Percentiles rank a stretch among this genome's conserved stretches.
These are phyloP conservation scores for Urocitellus parryii DNA, from an alignment of 2,113 vertebrate species.

Conservation along the genomic window DNA sequence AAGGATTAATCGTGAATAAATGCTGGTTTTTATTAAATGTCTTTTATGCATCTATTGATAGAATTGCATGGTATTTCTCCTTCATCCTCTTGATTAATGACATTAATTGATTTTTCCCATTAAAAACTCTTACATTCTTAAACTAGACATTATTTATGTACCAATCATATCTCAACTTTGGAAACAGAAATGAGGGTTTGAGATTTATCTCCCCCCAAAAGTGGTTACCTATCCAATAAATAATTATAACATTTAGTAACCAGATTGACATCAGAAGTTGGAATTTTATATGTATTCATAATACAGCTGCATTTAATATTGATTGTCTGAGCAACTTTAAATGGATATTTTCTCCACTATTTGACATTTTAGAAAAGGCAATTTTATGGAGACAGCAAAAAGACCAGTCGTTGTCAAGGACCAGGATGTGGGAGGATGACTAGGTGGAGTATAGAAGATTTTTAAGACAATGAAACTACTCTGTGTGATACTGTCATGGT, in stretches of 20 bases:
- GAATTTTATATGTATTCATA: neutral
- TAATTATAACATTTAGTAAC: slow-evolving; percentile 12
- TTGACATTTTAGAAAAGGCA: neutral
- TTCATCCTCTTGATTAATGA: slow-evolving; percentile 48
- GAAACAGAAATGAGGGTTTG: slow-evolving; percentile 38
- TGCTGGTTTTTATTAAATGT: slow-evolving; percentile 22
- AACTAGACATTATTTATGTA: slow-evolving; percentile 33
- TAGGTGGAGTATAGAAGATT: too few relatives aligned
- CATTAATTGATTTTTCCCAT: slow-evolving; percentile 13
- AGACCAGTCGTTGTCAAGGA: too few relatives aligned
- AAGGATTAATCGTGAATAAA: slow-evolving; percentile 47
- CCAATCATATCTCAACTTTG: slow-evolving; percentile 1
- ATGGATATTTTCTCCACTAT: neutral
- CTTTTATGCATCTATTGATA: neutral
- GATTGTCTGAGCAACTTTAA: slow-evolving; percentile 11
- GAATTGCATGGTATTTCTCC: neutral
- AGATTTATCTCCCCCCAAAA: neutral
- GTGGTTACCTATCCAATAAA: neutral
- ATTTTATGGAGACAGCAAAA: too few relatives aligned
- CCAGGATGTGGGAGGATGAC: too few relatives aligned
- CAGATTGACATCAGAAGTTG: neutral
- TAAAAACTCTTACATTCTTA: slow-evolving; percentile 39
- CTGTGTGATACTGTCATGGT: too few relatives aligned
- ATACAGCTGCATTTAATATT: slow-evolving; percentile 23
- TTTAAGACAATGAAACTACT: too few relatives aligned